Base-by-base conservation (phyloP, 2,888 invertebrate genomes). In the Tipula lateralis region DNA sequence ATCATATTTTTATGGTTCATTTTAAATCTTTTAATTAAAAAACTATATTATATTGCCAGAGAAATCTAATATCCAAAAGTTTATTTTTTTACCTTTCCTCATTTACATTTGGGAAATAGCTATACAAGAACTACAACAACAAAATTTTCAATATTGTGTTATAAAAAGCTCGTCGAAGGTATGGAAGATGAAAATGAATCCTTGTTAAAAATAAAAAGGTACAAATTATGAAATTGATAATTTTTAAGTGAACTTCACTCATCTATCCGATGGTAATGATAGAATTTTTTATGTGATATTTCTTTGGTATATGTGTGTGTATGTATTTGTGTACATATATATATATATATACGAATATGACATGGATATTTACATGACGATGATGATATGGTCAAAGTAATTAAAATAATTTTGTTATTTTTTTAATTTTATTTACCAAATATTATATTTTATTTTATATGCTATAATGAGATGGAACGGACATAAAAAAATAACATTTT, bases 11-110 rank as follows among this genome's bases (percentile, higher is more conserved):
- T 66, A 66, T 24, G 24, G 19, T 66, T 66, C 24, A 24, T 66
- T 66, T 66, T 66, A 66, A 66, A 66, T 66, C 66, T 66, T 66
- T 66, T 66, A 66, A 66, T 66, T 66, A 66, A 66, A 66, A 24
- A 66, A 66, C 24, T 66, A 24, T 66, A n/a, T n/a, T n/a, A 24
- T 24, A 66, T 24, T 66, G 24, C 66, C 24, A 19, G 24, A 66
- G 24, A 66, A 24, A 66, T 66, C 66, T 66, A 66, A 66, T 24
- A 66, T 66, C 12, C 24, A 66, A 66, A 66, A 24, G 19, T 66
- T 66, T 66, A 9, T 66, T 66, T 66, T 66, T 39, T 24, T 66
- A 66, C 66, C 24, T 66, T 66, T 24, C 9, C 66, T 19, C 66
- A 24, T 66, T 66, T 24, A 19, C 66, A 66, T 24, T 66, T 66